These are phyloP conservation scores for Scolanthus callimorphus DNA, from an alignment of 92 coral and sea anemone species.

Conservation along the genomic window DNA sequence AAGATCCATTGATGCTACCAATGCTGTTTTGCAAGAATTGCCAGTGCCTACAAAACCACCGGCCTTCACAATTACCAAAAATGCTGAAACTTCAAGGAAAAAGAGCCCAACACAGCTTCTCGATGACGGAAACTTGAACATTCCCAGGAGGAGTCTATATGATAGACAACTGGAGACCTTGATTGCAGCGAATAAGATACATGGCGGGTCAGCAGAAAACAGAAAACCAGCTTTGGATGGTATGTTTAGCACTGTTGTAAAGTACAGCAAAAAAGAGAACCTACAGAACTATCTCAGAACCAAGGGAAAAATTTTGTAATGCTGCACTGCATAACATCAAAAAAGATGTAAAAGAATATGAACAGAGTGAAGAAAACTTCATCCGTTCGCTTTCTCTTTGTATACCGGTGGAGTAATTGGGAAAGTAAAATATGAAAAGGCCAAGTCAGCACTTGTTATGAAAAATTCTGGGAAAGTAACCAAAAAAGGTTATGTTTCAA, in stretches of 20 bases:
- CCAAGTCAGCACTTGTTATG: constrained; percentile 36
- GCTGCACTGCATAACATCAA: constrained; percentile 22
- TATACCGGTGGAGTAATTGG: constrained; percentile 58
- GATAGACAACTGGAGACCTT: constrained; percentile 50
- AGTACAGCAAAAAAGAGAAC: constrained; percentile 16
- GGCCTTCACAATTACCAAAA: constrained; percentile 15
- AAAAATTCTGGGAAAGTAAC: constrained; percentile 40
- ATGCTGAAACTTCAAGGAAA: constrained; percentile 37
- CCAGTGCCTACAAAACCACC: constrained; percentile 3
- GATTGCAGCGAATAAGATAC: constrained; percentile 43
- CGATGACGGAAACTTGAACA: constrained; percentile 32
- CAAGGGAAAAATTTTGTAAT: constrained; percentile 14
- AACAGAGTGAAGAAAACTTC: constrained; percentile 52
- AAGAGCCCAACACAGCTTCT: constrained; percentile 38
- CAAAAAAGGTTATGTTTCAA: constrained; percentile 31
- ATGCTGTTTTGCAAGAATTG: not conserved
- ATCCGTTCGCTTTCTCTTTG: constrained; percentile 47
- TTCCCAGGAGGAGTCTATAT: constrained; percentile 43
- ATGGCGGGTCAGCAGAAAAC: constrained; percentile 54
- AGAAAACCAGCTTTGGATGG: constrained; percentile 56
- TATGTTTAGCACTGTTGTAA: constrained; percentile 46
- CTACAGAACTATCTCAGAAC: not conserved
- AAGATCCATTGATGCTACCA: not conserved
- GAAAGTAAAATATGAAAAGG: constrained; percentile 29
- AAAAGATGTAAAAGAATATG: constrained; percentile 38